Base-by-base conservation (phyloP, 2,888 invertebrate genomes). In the Perizoma flavofasciatum region DNA sequence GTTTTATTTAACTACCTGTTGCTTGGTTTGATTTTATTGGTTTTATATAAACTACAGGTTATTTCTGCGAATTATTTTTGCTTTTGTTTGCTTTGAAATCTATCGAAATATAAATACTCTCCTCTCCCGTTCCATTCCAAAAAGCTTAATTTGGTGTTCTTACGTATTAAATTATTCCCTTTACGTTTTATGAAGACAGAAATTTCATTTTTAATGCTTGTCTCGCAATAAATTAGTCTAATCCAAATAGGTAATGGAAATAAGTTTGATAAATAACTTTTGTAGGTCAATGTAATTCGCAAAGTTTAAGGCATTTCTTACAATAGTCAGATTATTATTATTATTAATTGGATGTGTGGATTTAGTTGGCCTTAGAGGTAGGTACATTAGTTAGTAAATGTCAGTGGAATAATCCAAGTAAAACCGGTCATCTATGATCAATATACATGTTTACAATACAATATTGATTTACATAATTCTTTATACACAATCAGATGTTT, bases 101-200 rank as follows among this genome's bases (percentile, higher is more conserved):
- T 10, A n/a, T 8, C 41, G 5, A n/a, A 37, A 10, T 10, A 5
- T 41, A 58, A 64, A 63, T 71, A 70, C 67, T 45, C 49, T 51
- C 51, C 50, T 49, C 44, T 59, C 67, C 64, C 59, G 56, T 47
- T 43, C 46, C 48, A 59, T 71, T 54, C 66, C 67, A 63, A 67
- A 65, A 71, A 65, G 65, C 63, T 69, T 70, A 68, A 72, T 74
- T 71, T 71, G 70, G 74, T 71, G 69, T 72, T 74, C 70, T 70
- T 67, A 67, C 67, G 50, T 73, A 72, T 69, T 68, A 69, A 74
- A 67, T 72, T 67, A 72, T 72, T 75, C 68, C 61, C 67, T 67
- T 49, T 67, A 63, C 65, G 61, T 72, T 74, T 68, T 71, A 70
- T 68, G 67, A 65, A 65, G 61, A 66, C 52, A 63, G 66, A 68